Conservation (phyloP, 2,113 vertebrate species). For the Capra hircus region DNA sequence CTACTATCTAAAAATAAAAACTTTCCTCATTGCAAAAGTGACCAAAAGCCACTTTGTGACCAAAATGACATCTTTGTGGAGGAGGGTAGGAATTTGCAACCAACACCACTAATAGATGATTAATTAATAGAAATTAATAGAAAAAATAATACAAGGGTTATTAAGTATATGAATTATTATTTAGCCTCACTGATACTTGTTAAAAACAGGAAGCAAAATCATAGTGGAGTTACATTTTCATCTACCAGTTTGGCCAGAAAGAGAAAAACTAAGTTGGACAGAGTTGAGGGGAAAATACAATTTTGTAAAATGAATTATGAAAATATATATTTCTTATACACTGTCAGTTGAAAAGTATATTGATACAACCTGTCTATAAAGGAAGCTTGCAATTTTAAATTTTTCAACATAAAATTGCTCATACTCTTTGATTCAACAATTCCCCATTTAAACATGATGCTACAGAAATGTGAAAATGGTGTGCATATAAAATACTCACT, state of each 20-base stretch:
- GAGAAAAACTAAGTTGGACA: neutral
- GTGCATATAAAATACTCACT: neutral
- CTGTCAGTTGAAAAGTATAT: neutral
- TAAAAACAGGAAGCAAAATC: neutral
- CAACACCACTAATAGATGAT: neutral
- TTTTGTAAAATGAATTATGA: neutral
- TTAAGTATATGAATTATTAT: neutral
- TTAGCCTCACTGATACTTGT: neutral
- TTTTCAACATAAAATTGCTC: conserved; percentile 27
- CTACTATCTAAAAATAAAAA: neutral
- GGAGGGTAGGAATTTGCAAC: neutral
- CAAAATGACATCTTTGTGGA: neutral
- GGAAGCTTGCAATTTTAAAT: neutral
- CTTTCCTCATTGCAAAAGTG: neutral
- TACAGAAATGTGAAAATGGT: neutral
- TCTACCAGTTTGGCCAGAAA: neutral
- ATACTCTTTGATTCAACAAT: neutral
- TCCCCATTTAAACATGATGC: neutral
- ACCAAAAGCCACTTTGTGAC: neutral
- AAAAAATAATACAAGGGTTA: neutral
- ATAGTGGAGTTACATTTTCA: neutral
- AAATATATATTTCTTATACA: neutral
- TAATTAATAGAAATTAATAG: neutral
- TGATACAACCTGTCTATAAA: neutral
- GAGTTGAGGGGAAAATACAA: neutral